These are phyloP conservation scores for Myzus persicae DNA, from an alignment of 1,140 invertebrate species.

Conservation along the genomic window DNA sequence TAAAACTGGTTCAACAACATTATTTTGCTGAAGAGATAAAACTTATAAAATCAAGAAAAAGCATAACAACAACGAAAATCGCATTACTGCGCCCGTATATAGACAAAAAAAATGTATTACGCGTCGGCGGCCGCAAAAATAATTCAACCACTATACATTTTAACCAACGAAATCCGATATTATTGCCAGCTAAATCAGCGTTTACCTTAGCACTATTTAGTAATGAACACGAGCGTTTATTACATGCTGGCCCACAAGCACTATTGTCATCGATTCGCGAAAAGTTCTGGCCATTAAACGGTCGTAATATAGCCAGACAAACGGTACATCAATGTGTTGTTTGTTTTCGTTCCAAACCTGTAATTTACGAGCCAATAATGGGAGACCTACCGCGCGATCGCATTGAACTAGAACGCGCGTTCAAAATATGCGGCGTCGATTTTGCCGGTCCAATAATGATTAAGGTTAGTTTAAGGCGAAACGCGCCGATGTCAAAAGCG, in stretches of 20 bases:
- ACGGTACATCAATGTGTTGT: not conserved
- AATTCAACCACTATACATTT: not conserved
- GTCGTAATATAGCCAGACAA: not conserved
- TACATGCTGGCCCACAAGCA: not conserved
- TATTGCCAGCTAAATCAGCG: not conserved
- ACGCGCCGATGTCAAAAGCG: not conserved
- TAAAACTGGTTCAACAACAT: not conserved
- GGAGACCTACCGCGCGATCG: not conserved
- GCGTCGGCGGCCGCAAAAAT: not conserved
- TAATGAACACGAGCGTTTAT: slow-evolving; percentile 18
- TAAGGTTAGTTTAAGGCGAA: not conserved
- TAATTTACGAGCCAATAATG: not conserved
- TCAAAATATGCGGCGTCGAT: slow-evolving; percentile 25
- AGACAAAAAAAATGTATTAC: not conserved
- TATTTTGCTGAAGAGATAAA: not conserved
- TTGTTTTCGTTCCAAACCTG: not conserved
- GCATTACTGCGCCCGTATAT: not conserved
- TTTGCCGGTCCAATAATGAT: slow-evolving; percentile 4
- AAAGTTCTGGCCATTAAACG: slow-evolving; percentile 9
- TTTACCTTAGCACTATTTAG: not conserved
- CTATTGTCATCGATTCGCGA: not conserved
- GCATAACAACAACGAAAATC: not conserved
- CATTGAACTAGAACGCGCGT: not conserved
- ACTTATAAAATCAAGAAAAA: not conserved
- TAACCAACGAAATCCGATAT: not conserved